These are phyloP conservation scores for Elaeidobius kamerunicus DNA, from an alignment of 2,888 invertebrate genomes.

Conservation along the genomic window DNA sequence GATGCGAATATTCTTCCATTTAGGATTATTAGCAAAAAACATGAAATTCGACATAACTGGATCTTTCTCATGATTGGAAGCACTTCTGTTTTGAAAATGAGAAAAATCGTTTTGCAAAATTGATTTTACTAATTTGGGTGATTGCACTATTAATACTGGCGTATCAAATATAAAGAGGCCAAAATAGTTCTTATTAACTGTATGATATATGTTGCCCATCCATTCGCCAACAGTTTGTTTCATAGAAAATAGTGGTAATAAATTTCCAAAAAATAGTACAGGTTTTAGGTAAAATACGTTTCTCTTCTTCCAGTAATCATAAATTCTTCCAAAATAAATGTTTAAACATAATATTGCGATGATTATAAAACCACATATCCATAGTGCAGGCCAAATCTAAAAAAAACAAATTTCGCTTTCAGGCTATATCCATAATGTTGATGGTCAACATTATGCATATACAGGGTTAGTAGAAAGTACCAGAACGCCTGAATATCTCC, in stretches of 20 bases:
- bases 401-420: too few species aligned
- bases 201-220: constrained; percentile 17
- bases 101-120: constrained; percentile 52
- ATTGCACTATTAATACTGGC: constrained; percentile 50
- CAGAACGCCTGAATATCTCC: too few species aligned
- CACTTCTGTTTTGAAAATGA: constrained; percentile 51
- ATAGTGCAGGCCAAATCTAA: too few species aligned
- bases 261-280: constrained; percentile 37
- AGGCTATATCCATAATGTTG: too few species aligned
- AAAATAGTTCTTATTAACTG: constrained; percentile 43
- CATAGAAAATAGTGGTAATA: constrained; percentile 18
- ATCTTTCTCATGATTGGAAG: constrained; percentile 48
- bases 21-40: constrained; percentile 50
- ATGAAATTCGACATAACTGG: constrained; percentile 48
- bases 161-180: constrained; percentile 53
- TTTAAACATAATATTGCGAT: constrained; percentile 22
- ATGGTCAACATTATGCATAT: too few species aligned
- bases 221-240: constrained; percentile 18
- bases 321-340: constrained; percentile 36
- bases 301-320: constrained; percentile 37
- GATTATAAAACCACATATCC: too few species aligned
- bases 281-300: constrained; percentile 36
- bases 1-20: constrained; percentile 55
- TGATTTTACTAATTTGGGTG: constrained; percentile 51
- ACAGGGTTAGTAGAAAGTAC: too few species aligned